Evolutionary conservation across 2,888 invertebrate species (phyloP), one percentile per base, ranked within the genome.

Genomic region (Temnothorax ravouxi): DNA sequence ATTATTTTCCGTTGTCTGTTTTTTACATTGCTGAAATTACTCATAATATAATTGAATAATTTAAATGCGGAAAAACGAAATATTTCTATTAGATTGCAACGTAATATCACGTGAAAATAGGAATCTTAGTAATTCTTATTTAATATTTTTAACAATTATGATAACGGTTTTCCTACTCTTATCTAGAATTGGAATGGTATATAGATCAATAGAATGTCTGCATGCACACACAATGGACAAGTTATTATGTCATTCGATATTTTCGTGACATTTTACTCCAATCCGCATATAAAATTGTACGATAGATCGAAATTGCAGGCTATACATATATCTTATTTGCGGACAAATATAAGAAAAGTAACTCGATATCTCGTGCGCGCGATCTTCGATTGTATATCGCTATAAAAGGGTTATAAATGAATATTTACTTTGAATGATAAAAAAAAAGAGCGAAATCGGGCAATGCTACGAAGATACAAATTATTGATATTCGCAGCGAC

Each of bases 341-440:
- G 6, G 9, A 50, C 47, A 79, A 69, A 59, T 4, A 59, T 47
- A 47, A 69, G 56, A 69, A 34, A 80, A 80, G 47, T 47, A 79
- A 59, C 21, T 56, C 25, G 25, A 47, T 59, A 38, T 44, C 69
- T 79, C 8, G 21, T 34, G 11, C 64, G n/a, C 13, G 13, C 13
- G n/a, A n/a, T 69, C 47, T 61, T 71, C 3, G 34, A 54, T 2
- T 47, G 18, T 29, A 29, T 47, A 34, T n/a, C 8, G 56, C 59
- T 59, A 38, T 59, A 69, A 62, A 62, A 76, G 62, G 18, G 34
- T 21, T 75, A 75, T 18, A 66, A 59, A 34, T 69, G 69, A 71
- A 80, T 80, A 71, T 80, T 69, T 59, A 11, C 25, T 80, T 59
- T 61, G 18, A 13, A 11, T 18, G 38, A 79, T 59, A 56, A 59